Conservation (phyloP, 64 coral and sea anemone genomes). For the Montipora efflorescens region DNA sequence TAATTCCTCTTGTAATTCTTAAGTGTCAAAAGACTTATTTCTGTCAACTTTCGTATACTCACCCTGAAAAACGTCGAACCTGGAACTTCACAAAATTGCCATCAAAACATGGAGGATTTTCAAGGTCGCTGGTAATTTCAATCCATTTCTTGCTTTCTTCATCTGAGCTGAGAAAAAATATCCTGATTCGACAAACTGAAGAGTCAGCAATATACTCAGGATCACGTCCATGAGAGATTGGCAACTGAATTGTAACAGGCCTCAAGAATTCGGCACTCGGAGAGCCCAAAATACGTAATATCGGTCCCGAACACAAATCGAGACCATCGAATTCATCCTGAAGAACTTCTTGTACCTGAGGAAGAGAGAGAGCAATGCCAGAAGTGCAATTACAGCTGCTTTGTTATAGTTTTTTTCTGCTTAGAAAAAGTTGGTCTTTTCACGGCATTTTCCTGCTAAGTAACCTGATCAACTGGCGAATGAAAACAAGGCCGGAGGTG, state of each 20-base stretch:
- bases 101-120: background rate
- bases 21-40: too few relatives aligned
- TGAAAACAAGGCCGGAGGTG: too few relatives aligned
- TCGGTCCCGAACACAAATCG: background rate
- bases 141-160: background rate
- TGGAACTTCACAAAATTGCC: background rate
- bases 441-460: too few relatives aligned
- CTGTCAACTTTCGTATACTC: background rate
- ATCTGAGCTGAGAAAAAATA: conserved; percentile 6
- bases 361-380: background rate
- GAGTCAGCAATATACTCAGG: background rate
- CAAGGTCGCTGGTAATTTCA: conserved; percentile 12
- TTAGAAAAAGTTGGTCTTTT: too few relatives aligned
- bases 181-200: background rate
- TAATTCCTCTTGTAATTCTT: too few relatives aligned
- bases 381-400: background rate
- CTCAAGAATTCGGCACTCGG: background rate
- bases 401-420: too few relatives aligned
- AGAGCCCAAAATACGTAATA: background rate
- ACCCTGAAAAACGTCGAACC: conserved; percentile 25
- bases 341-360: conserved; percentile 23
- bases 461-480: too few relatives aligned
- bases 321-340: background rate
- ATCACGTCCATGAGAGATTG: background rate
- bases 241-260: conserved; percentile 19